A percentile compares a stretch with the other conserved stretches of the same genome.
Evolutionary conservation across 2,888 invertebrate genomes (phyloP).

Genomic region (Nasonia oneida): DNA sequence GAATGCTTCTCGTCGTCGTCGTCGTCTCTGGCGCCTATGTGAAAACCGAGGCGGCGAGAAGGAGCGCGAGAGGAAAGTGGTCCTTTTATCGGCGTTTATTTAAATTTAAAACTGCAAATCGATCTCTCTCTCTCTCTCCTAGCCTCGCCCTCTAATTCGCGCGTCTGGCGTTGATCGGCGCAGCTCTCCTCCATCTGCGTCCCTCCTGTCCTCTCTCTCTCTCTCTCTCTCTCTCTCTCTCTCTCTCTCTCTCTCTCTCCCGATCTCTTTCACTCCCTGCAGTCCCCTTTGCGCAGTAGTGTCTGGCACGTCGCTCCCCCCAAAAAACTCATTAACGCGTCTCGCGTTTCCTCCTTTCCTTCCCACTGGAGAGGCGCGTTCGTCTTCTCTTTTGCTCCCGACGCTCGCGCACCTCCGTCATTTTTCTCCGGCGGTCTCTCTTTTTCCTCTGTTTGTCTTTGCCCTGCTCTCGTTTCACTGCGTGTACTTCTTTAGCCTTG

Average conservation of each 20-base stretch:
- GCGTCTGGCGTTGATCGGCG: slow-evolving; percentile 72
- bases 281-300: slow-evolving; percentile 63
- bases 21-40: not conserved
- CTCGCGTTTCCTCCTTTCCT: slow-evolving; percentile 63
- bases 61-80: slow-evolving; percentile 15
- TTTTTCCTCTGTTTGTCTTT: slow-evolving; percentile 24
- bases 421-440: slow-evolving; percentile 36
- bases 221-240: not conserved
- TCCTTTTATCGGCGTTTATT: slow-evolving; percentile 73
- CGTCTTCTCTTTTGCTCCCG: slow-evolving; percentile 26
- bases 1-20: slow-evolving; percentile 15
- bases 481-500: not conserved
- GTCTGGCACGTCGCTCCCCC: slow-evolving; percentile 74
- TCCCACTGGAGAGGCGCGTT: slow-evolving; percentile 40
- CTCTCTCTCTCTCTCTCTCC: not conserved
- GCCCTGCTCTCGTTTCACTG: not conserved
- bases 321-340: slow-evolving; percentile 79
- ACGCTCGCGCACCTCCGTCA: slow-evolving; percentile 43
- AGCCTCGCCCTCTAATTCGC: slow-evolving; percentile 70
- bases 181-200: not conserved
- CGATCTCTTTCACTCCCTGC: not conserved
- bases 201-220: slow-evolving; percentile 4
- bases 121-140: slow-evolving; percentile 67
- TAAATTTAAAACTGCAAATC: slow-evolving; percentile 77
- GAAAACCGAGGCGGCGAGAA: not conserved